Evolutionary conservation across 2,113 vertebrate genomes (phyloP), one percentile per base, ranked within the genome.

Genomic region (Oriolus oriolus): DNA sequence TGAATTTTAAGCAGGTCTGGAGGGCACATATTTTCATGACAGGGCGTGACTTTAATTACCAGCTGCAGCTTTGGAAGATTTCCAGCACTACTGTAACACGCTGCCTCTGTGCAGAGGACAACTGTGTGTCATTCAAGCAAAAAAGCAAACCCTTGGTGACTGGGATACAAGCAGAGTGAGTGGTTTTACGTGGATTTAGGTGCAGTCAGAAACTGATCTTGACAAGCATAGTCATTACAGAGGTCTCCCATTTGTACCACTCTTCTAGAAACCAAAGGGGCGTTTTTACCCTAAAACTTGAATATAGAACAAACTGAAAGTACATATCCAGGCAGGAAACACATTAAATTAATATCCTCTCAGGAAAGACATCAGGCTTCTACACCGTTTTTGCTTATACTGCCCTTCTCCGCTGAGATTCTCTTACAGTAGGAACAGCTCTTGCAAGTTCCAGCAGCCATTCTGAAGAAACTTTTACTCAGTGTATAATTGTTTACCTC

Each of bases 21-120:
- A 93, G 74, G 94, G 88, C 41, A 54, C 50, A 75, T 12, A 84
- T 31, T 82, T 93, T 85, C 81, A 53, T 84, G 68, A 69, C n/a
- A 88, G 45, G 84, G 91, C 49, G 57, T 92, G 91, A 84, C 88
- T 94, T 84, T 47, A 88, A 87, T 90, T 89, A 83, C 26, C 42
- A 69, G 45, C 7, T 91, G 74, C 60, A 90, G 53, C 26, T 88
- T n/a, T 95, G 93, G 87, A 93, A 94, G n/a, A 35, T 71, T 73
- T 88, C 91, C 95, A 96, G 81, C 39, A 53, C 20, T 66, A 31
- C 35, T 85, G 39, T 47, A 52, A 41, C 0, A 3, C 0, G 2
- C 74, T 66, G 81, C 18, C 47, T 75, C 75, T 8, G 8, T n/a
- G n/a, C 6, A 4, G 71, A 92, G n/a, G 56, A 78, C 82, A 75